Conservation (phyloP, 2,113 vertebrate species). For the Cranoglanis bouderius region DNA sequence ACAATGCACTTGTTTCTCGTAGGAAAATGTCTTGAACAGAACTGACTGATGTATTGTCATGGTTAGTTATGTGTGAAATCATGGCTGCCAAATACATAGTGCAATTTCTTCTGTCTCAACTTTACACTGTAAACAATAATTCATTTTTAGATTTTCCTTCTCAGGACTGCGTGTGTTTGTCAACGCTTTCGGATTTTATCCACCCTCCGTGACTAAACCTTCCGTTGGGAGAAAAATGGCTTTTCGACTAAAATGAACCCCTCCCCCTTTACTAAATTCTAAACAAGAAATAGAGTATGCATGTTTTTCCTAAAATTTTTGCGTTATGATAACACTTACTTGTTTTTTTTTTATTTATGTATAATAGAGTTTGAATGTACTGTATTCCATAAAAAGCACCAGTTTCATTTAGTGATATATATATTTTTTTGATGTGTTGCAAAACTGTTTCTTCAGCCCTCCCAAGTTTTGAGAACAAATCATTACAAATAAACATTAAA, state of each 20-base stretch:
- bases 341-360: conserved; percentile 77
- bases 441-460: conserved; percentile 83
- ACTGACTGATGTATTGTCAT: not conserved
- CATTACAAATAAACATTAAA: conserved; percentile 70
- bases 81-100: conserved; percentile 27
- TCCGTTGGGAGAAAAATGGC: conserved; percentile 67
- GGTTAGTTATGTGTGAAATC: not conserved
- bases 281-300: conserved; percentile 77
- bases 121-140: conserved; percentile 7
- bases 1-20: conserved; percentile 7
- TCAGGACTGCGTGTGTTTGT: not conserved
- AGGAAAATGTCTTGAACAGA: not conserved
- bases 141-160: not conserved
- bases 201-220: conserved; percentile 55
- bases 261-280: conserved; percentile 77
- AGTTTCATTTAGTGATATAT: conserved; percentile 79
- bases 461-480: conserved; percentile 74
- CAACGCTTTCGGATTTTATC: conserved; percentile 12
- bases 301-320: conserved; percentile 74
- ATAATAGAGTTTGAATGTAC: conserved; percentile 82
- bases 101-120: conserved; percentile 8
- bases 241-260: conserved; percentile 68
- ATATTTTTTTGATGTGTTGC: conserved; percentile 67
- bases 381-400: conserved; percentile 85
- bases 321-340: conserved; percentile 79